Percentiles rank a stretch among this genome's conserved stretches.
These are phyloP conservation scores for Uropetala carovei DNA, from an alignment of 2,888 invertebrate genomes.

Conservation along the genomic window DNA sequence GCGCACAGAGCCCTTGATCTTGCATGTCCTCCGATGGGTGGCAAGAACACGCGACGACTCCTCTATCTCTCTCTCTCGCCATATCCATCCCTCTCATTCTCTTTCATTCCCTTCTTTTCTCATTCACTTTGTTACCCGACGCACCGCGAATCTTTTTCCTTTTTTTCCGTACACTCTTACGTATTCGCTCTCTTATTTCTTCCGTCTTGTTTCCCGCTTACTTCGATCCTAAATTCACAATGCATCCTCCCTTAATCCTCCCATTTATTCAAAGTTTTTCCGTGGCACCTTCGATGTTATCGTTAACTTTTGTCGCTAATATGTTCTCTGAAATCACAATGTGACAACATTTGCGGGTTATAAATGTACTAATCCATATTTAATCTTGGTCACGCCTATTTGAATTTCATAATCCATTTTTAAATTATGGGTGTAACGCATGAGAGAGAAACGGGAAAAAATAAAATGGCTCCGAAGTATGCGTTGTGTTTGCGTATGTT, in stretches of 20 bases:
- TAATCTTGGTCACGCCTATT: not conserved
- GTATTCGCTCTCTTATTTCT: no score
- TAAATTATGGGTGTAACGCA: slow-evolving; percentile 10
- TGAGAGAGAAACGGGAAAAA: not conserved
- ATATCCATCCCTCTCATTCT: not conserved
- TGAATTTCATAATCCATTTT: not conserved
- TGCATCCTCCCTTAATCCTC: not conserved
- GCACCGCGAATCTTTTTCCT: not conserved
- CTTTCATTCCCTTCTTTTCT: not conserved
- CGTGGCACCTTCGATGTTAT: not conserved
- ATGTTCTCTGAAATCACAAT: not conserved
- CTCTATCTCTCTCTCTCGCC: not conserved
- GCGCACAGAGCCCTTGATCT: slow-evolving; percentile 23
- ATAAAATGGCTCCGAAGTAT: not conserved
- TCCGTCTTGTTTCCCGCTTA: not conserved
- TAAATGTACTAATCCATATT: not conserved
- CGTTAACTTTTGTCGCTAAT: not conserved
- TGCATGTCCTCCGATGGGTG: slow-evolving; percentile 10
- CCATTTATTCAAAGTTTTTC: not conserved
- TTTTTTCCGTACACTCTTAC: no score
- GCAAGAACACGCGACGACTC: slow-evolving; percentile 10
- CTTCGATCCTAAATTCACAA: not conserved
- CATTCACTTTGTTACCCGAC: not conserved
- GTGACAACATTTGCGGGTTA: slow-evolving; percentile 1
- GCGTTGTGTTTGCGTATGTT: not conserved